phyloP scores from a whole-genome alignment of 2,888 invertebrate genomes.

The Amphipoea lucens region DNA sequence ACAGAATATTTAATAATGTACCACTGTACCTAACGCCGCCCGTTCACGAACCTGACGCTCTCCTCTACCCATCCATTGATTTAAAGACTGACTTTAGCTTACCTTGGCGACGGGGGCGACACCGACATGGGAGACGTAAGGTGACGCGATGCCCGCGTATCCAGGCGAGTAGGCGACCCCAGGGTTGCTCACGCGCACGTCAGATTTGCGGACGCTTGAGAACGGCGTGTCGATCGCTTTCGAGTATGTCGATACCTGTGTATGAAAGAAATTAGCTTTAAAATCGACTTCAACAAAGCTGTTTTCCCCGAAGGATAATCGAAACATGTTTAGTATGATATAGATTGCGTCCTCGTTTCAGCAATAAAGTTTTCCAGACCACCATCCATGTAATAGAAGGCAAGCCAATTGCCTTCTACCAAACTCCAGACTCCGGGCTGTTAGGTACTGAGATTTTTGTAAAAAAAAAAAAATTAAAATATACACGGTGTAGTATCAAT shows the following conservation, averaged over 20 bases:
- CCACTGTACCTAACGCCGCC: too few relatives aligned
- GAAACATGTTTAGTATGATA: not conserved
- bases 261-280: not conserved
- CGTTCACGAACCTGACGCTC: not conserved
- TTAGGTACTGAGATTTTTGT: not conserved
- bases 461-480: not conserved
- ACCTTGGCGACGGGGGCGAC: slow-evolving; percentile 85
- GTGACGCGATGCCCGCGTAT: slow-evolving; percentile 78
- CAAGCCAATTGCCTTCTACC: not conserved
- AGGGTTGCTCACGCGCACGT: slow-evolving; percentile 93
- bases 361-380: not conserved
- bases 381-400: not conserved
- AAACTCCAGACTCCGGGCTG: not conserved
- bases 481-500: too few relatives aligned
- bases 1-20: too few relatives aligned
- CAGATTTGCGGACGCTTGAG: slow-evolving; percentile 93
- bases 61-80: not conserved
- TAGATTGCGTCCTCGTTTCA: not conserved
- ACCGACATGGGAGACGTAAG: slow-evolving; percentile 81
- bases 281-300: not conserved
- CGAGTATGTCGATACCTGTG: slow-evolving; percentile 91
- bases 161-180: slow-evolving; percentile 85
- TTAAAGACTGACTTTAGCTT: slow-evolving; percentile 32
- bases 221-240: slow-evolving; percentile 93
- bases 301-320: not conserved